Conservation (phyloP, 2,113 vertebrate genomes). For the Holacanthus passer region DNA sequence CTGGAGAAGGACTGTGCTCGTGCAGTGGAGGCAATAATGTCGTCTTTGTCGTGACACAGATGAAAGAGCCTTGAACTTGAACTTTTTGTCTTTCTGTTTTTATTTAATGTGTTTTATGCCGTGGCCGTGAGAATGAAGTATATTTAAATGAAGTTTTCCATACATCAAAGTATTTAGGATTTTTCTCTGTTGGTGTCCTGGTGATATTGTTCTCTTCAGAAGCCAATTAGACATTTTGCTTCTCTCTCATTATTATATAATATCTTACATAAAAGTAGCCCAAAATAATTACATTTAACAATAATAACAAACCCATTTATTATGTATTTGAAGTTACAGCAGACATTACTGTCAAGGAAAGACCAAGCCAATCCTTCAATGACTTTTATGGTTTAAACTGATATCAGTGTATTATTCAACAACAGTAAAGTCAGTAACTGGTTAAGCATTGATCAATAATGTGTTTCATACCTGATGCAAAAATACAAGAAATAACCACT, state of each 20-base stretch:
- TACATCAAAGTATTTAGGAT: neutral
- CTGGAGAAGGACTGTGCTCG: neutral
- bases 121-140: neutral
- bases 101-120: neutral
- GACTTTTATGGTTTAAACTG: neutral
- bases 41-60: neutral
- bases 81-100: neutral
- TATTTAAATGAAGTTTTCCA: neutral
- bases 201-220: neutral
- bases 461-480: neutral
- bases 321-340: neutral
- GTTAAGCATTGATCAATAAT: neutral
- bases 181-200: neutral
- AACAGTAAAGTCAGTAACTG: neutral
- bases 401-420: neutral
- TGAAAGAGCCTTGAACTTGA: conserved; percentile 15
- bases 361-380: neutral
- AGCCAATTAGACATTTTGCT: neutral
- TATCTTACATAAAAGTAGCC: neutral
- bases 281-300: neutral
- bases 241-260: too few relatives aligned
- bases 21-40: conserved; percentile 5
- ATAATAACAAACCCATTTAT: neutral
- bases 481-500: neutral
- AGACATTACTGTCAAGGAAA: neutral